Evolutionary conservation across 2,113 vertebrate genomes (phyloP), one percentile per base, ranked within the genome.

Genomic region (Lasiurus cinereus): DNA sequence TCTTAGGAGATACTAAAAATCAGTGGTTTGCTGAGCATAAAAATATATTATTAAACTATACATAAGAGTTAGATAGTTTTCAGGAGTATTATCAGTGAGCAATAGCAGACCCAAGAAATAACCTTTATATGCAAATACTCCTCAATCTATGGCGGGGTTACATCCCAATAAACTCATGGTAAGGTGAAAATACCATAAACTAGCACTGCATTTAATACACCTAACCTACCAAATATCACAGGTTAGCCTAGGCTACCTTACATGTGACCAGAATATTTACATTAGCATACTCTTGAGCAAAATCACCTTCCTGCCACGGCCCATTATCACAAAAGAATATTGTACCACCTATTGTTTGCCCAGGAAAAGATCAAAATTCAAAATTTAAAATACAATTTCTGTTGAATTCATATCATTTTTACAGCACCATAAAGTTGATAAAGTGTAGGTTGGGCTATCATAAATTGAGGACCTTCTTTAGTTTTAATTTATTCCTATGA

Each of bases 11-110:
- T 56, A 78, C 2, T 76, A 80, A 91, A 91, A 74, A n/a, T 59
- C 69, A 80, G 64, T 78, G 43, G 7, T 70, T 90, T 76, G 3
- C 16, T 56, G 22, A 80, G 12, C 22, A 93, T 93, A 83, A 95
- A 83, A 88, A 33, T 10, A 1, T 43, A 27, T 13, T 5, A 76
- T 66, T 14, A n/a, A 33, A 76, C 48, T 92, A 33, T 8, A 27
- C 5, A 8, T 31, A 82, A 6, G 19, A 79, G 24, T 72, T 90
- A 13, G 9, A 72, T 66, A 43, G 7, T 86, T 29, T 78, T 83
- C 27, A 56, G 31, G 14, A 36, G 69, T 43, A 59, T 69, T 72
- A 62, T 93, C 43, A 59, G 50, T 74, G 48, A 83, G 39, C 67
- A 88, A 31, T 18, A 36, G 10, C 54, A 59, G 11, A 43, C 18